Conservation (phyloP, 2,888 invertebrate genomes). For the Blera fallax region DNA sequence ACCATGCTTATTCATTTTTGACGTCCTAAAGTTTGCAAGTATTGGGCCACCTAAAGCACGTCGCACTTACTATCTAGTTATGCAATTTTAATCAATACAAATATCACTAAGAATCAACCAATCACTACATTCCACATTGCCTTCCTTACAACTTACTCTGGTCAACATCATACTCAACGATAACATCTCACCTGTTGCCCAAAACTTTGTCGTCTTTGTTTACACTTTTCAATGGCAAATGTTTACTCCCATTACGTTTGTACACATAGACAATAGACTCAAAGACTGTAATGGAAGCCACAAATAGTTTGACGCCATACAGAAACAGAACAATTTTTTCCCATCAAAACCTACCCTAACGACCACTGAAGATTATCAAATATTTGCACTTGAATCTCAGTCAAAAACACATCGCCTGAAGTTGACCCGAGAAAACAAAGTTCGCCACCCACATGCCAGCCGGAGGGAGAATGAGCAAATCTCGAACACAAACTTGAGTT, state of each 20-base stretch:
- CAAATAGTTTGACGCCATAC: slow-evolving; percentile 52
- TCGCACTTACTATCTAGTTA: no score
- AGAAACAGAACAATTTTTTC: slow-evolving; percentile 39
- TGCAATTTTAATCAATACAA: no score
- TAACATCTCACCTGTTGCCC: slow-evolving; percentile 53
- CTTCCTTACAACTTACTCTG: not conserved
- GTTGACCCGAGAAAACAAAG: slow-evolving; percentile 54
- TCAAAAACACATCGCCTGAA: slow-evolving; percentile 48
- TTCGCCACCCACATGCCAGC: slow-evolving; percentile 10
- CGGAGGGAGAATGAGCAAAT: slow-evolving; percentile 14
- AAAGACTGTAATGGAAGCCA: slow-evolving; percentile 55
- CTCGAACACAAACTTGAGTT: slow-evolving; percentile 43
- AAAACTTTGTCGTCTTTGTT: slow-evolving; percentile 39
- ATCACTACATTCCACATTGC: no score
- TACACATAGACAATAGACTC: slow-evolving; percentile 46
- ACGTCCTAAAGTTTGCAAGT: no score
- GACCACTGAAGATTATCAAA: slow-evolving; percentile 42
- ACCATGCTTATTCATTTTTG: no score
- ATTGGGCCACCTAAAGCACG: no score
- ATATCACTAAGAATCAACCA: no score
- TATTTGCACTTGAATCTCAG: slow-evolving; percentile 62
- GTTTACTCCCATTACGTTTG: slow-evolving; percentile 51
- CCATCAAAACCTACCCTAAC: not conserved
- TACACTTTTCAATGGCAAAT: slow-evolving; percentile 56
- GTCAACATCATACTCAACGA: slow-evolving; percentile 2